Base-by-base conservation (phyloP, 2,888 invertebrate genomes). In the Agriopis aurantiaria region DNA sequence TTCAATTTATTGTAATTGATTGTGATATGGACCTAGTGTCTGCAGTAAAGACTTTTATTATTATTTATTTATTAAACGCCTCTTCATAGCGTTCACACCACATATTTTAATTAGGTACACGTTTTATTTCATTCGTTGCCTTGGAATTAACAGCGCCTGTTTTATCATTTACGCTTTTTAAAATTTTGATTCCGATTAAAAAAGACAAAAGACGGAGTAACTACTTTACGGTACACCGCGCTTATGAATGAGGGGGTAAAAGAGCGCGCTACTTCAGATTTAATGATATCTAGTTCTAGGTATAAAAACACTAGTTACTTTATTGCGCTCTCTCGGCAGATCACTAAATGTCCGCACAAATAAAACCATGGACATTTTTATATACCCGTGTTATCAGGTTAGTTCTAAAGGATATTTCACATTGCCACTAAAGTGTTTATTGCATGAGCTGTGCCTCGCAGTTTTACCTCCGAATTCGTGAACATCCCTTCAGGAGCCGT, bases 381-480 rank as follows among this genome's bases (percentile, higher is more conserved):
- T 58, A 58, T 8, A 23, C 3, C 4, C 33, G 12, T 58, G 46
- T 58, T 58, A 58, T 58, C 58, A 58, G 46, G 12, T 12, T 33
- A 48, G 46, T 33, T 58, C 12, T 58, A 46, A 58, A 58, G 23
- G 33, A 11, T 17, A 45, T 45, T 57, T 57, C 45, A 57, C 45
- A 57, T 45, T 57, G 55, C n/a, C 8, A 41, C 4, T 40, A 55
- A 55, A 40, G 33, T 11, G 8, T 8, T 51, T 51, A 17, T 8
- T 51, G 14, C 51, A 12, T 33, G 1, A 5, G 33, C 33, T 33
- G 33, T 33, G 33, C 33, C 33, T 33, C 33, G 33, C 33, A 33
- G 33, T 33, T 33, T 33, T 5, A 33, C 5, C 33, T 33, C 4
- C 33, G 33, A 3, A 1, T 33, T 3, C 33, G 33, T 33, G 33